phyloP scores from a whole-genome alignment of 2,113 vertebrate species.

The Apteryx owenii region DNA sequence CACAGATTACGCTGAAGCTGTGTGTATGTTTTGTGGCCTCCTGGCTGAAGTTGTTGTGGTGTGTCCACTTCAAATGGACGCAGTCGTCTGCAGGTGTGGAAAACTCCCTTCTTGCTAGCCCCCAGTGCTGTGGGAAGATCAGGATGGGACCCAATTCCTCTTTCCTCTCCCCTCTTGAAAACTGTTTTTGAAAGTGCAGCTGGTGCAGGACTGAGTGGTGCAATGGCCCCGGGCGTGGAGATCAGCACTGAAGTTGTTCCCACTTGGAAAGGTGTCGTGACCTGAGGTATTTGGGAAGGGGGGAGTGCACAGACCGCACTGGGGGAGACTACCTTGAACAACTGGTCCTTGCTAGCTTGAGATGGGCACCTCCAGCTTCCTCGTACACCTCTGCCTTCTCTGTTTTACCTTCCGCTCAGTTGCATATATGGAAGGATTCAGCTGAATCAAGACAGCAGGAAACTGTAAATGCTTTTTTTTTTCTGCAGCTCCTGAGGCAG shows the following conservation, averaged over 20 bases:
- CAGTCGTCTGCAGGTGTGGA: too few species aligned
- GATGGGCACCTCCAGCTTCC: background rate
- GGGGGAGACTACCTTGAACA: background rate
- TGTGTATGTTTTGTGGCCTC: background rate
- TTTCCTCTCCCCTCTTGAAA: background rate
- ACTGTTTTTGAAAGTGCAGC: background rate
- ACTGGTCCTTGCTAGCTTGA: background rate
- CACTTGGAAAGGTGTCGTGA: accelerated
- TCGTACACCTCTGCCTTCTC: background rate
- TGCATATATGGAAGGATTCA: background rate
- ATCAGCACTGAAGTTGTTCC: background rate
- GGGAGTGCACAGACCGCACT: background rate
- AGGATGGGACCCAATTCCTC: background rate
- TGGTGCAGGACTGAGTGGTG: accelerated
- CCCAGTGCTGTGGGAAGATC: background rate
- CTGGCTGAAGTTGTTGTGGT: background rate
- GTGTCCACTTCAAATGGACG: background rate
- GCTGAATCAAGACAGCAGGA: background rate
- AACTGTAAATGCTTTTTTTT: background rate
- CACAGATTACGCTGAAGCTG: too few species aligned
- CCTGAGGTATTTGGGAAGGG: background rate
- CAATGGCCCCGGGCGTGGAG: accelerated
- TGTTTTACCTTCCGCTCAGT: accelerated
- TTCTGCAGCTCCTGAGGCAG: background rate
- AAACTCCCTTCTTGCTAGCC: background rate